Evolutionary conservation across 1,140 invertebrate genomes (phyloP), one percentile per base, ranked within the genome.

Genomic region (Popillia japonica): DNA sequence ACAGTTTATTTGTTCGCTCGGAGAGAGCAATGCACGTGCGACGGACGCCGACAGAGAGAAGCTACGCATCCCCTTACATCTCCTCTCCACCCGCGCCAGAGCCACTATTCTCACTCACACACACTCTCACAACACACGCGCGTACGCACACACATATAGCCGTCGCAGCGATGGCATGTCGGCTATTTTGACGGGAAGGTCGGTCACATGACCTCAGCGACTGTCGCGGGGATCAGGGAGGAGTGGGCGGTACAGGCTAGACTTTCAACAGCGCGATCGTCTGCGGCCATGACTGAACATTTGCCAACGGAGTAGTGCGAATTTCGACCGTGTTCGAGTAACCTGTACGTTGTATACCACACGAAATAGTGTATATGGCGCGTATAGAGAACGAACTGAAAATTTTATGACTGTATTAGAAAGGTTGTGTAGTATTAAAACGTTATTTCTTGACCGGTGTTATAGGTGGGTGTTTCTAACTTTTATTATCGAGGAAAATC

Each of bases 171-270:
- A 81, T 82, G 87, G 87, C 89, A 89, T 88, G 90, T 89, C 90
- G 88, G 90, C 90, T 92, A 92, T 92, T 92, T 92, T 92, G 91
- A 92, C 91, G 91, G 91, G 92, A 91, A 92, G 90, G 91, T 92
- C 91, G 91, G 87, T 90, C 89, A 90, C 89, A 89, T 90, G 89
- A 84, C 77, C 77, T 74, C 76, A 64, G 68, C 78, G 80, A 77
- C 80, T 86, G 84, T 82, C 81, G 81, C 81, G 81, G 68, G 72
- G 76, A 20, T 78, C 78, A 81, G 79, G 61, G 75, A 72, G 77
- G 77, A 59, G 78, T 75, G 81, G 78, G 73, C 75, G 44, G 59
- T 41, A 59, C 82, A 78, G 82, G 81, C 83, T 83, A 83, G 82
- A 83, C 82, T 83, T 82, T 82, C 82, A 78, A 79, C 81, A 77